Conservation (phyloP, 1,140 invertebrate genomes). For the Riptortus pedestris region DNA sequence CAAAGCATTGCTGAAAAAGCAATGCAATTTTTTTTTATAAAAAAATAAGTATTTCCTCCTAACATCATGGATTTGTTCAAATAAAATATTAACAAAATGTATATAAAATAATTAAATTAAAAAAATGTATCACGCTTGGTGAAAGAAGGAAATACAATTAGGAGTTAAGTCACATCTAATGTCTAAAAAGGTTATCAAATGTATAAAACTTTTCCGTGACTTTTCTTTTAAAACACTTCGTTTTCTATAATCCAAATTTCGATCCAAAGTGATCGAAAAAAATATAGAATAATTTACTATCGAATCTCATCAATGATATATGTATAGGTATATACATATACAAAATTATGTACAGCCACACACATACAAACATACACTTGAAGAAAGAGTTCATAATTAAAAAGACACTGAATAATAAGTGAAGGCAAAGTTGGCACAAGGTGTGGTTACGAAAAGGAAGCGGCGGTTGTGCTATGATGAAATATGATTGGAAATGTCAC, state of each 20-base stretch:
- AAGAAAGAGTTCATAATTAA: conserved; percentile 17
- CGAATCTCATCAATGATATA: not conserved
- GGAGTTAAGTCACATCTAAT: conserved; percentile 9
- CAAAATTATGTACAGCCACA: not conserved
- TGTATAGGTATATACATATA: not conserved
- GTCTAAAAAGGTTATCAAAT: conserved; percentile 18
- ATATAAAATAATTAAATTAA: not conserved
- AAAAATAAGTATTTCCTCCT: conserved; percentile 6
- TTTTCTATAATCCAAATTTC: no score
- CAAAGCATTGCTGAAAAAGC: conserved; percentile 14
- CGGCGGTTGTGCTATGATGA: conserved; percentile 3
- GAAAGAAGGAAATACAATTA: conserved; percentile 5
- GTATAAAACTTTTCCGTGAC: conserved; percentile 20
- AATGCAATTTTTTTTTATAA: conserved; percentile 8
- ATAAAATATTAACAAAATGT: not conserved
- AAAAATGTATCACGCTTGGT: not conserved
- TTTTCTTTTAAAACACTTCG: conserved; percentile 5
- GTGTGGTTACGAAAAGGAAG: conserved; percentile 4
- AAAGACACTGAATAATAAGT: conserved; percentile 23
- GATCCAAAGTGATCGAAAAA: no score
- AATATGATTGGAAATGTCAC: not conserved
- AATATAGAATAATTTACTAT: no score
- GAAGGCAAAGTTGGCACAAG: conserved; percentile 31
- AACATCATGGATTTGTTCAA: not conserved
- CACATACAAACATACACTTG: not conserved